Conservation (phyloP, 2,113 vertebrate species). For the Crypturellus undulatus region DNA sequence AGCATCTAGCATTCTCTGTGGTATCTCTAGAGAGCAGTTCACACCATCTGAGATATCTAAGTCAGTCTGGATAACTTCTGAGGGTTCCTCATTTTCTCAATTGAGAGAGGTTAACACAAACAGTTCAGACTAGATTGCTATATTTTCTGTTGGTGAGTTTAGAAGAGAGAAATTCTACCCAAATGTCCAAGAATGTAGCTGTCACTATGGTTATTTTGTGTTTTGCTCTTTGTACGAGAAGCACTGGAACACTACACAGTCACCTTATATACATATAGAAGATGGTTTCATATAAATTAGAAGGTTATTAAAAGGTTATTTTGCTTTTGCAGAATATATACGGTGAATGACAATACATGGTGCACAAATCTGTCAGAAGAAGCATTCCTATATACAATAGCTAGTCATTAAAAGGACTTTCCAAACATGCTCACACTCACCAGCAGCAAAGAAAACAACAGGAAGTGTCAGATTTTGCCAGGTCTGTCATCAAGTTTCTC, state of each 20-base stretch:
- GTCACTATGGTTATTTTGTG: background rate
- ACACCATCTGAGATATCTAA: background rate
- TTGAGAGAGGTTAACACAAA: background rate
- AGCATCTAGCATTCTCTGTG: no score
- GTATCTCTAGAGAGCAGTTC: background rate
- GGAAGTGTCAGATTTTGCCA: background rate
- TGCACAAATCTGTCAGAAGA: background rate
- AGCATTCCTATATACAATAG: accelerated
- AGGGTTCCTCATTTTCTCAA: background rate
- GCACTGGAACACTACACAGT: background rate
- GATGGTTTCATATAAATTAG: background rate
- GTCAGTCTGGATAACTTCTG: background rate
- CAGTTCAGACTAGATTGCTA: background rate
- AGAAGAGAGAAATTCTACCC: background rate
- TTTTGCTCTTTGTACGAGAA: background rate
- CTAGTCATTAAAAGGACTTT: background rate
- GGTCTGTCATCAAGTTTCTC: background rate
- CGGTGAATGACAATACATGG: background rate
- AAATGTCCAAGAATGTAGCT: background rate
- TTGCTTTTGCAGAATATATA: background rate
- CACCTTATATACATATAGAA: background rate
- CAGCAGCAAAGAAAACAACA: background rate
- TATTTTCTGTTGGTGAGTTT: background rate
- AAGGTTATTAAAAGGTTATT: background rate
- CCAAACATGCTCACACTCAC: background rate